phyloP scores from a whole-genome alignment of 2,888 invertebrate species.

The Xanthia togata region DNA sequence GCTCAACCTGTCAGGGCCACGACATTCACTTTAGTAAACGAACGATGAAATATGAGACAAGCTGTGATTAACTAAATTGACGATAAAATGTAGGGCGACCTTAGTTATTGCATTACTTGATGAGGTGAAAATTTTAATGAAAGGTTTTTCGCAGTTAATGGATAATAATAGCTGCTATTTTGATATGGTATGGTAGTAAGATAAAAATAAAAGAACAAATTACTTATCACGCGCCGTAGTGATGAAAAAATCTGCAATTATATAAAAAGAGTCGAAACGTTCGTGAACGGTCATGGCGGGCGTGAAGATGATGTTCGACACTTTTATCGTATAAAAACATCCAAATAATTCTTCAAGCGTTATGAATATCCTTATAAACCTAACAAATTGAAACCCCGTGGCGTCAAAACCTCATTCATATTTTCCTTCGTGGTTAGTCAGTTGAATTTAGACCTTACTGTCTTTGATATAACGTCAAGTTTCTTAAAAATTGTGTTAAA shows the following conservation, averaged over 20 bases:
- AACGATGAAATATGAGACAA: constrained; percentile 46
- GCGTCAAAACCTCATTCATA: constrained; percentile 1
- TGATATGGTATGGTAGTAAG: neutral
- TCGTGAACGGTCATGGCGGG: neutral
- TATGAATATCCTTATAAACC: constrained; percentile 6
- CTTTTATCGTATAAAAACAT: neutral
- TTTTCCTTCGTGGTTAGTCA: neutral
- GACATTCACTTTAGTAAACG: constrained; percentile 14
- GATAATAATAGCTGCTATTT: neutral
- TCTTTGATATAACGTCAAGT: neutral
- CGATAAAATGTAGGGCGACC: constrained; percentile 24
- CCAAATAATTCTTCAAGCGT: constrained; percentile 12
- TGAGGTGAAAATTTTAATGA: constrained; percentile 1
- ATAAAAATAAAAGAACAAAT: neutral
- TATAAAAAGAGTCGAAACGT: neutral
- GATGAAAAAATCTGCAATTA: neutral
- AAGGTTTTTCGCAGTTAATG: constrained; percentile 1
- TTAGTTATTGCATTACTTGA: constrained; percentile 2
- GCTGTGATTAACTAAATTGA: constrained; percentile 30
- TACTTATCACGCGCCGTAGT: neutral
- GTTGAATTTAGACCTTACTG: neutral
- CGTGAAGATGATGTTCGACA: neutral
- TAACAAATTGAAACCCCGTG: neutral
- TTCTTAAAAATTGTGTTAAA: neutral
- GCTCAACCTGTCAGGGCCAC: constrained; percentile 30